Evolutionary conservation across 2,797 vertebrate species (phyloP).

Genomic region (Zalophus californianus): DNA sequence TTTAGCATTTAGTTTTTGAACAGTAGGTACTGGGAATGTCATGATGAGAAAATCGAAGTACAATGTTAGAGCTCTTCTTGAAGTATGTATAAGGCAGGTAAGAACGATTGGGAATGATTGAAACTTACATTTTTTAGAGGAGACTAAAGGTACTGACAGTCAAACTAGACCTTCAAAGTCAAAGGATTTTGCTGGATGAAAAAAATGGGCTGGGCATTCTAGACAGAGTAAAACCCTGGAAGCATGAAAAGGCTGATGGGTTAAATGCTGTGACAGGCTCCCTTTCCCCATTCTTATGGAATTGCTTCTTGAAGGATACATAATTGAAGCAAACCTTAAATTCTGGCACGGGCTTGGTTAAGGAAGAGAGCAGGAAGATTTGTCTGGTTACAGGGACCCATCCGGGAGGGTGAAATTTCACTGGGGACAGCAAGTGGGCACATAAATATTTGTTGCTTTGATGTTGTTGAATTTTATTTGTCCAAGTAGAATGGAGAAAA

Average conservation of each 20-base stretch:
- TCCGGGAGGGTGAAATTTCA: background rate
- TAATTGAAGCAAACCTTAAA: slow-evolving; percentile 26
- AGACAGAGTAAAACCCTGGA: background rate
- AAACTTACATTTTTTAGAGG: background rate
- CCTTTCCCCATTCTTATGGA: background rate
- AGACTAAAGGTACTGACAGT: background rate
- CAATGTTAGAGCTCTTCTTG: background rate
- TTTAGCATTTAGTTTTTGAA: slow-evolving; percentile 58
- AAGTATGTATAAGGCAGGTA: background rate
- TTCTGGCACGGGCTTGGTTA: background rate
- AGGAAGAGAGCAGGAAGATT: background rate
- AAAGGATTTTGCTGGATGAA: slow-evolving; percentile 5
- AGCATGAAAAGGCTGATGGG: background rate
- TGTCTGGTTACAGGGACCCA: background rate
- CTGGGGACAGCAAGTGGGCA: background rate
- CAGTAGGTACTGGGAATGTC: background rate
- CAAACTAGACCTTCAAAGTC: background rate
- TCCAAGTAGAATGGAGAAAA: slow-evolving; percentile 23
- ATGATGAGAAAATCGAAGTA: slow-evolving; percentile 19
- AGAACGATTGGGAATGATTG: background rate
- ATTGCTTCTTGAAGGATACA: background rate
- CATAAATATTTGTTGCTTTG: slow-evolving; percentile 64
- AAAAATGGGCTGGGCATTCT: background rate
- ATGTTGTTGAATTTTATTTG: slow-evolving; percentile 65
- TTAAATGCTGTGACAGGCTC: background rate